A percentile compares a stretch with the other conserved stretches of the same genome.
Evolutionary conservation across 2,113 vertebrate species (phyloP).

Genomic region (Hemibagrus wyckioides): DNA sequence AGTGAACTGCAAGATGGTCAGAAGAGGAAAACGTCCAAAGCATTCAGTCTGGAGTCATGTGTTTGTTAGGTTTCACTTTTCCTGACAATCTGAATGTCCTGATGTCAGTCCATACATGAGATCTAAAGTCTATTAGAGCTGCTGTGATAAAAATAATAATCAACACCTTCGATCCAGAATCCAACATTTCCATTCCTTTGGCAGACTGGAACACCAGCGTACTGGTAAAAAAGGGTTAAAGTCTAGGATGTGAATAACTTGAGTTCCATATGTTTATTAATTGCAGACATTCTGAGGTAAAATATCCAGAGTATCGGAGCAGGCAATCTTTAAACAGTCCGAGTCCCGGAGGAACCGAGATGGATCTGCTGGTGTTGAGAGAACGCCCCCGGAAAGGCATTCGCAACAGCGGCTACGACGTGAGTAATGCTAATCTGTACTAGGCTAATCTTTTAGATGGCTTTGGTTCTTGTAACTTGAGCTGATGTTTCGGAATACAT

Average conservation of each 20-base stretch:
- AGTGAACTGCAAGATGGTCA: neutral
- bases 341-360: constrained; percentile 95
- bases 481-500: neutral
- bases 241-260: neutral
- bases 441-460: neutral
- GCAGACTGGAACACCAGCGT: too few species aligned
- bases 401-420: constrained; percentile 95
- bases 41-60: neutral
- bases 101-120: neutral
- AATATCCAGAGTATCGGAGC: constrained; percentile 88
- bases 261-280: constrained; percentile 14
- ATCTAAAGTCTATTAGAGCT: too few species aligned
- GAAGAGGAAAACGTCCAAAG: neutral
- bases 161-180: too few species aligned
- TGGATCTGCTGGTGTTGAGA: constrained; percentile 96
- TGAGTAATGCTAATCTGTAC: constrained; percentile 67
- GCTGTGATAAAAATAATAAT: too few species aligned
- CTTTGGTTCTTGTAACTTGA: neutral
- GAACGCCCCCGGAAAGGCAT: constrained; percentile 94
- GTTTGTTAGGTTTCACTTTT: neutral
- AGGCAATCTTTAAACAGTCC: constrained; percentile 96
- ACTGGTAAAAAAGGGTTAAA: too few species aligned
- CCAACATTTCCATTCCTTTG: too few species aligned
- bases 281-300: constrained; percentile 85
- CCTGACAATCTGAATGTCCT: neutral